These are phyloP conservation scores for human (Homo sapiens) DNA, from an alignment of 2,113 vertebrate genomes.

Conservation along the genomic window DNA sequence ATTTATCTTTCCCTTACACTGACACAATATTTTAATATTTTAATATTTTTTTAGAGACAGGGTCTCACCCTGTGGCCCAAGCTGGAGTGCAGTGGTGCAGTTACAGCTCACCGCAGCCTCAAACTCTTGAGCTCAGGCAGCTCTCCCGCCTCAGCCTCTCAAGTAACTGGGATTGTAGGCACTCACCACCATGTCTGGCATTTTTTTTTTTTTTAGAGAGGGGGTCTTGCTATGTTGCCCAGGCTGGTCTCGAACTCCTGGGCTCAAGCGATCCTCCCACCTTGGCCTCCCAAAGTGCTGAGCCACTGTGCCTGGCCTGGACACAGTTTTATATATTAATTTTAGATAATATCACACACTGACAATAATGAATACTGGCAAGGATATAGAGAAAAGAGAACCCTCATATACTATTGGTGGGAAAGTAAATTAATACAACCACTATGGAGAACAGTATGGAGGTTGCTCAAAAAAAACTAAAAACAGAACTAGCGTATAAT, in stretches of 20 bases:
- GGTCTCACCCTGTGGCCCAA: neutral
- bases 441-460: no score
- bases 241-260: no score
- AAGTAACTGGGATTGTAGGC: no score
- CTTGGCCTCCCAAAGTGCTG: no score
- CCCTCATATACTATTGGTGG: no score
- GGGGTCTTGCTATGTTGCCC: neutral
- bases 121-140: neutral
- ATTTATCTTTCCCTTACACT: neutral
- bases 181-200: no score
- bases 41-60: neutral
- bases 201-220: neutral
- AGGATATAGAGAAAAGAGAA: no score
- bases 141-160: neutral
- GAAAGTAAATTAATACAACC: no score
- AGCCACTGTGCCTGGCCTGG: neutral
- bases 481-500: no score
- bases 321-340: neutral
- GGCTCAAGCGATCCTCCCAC: no score
- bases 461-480: no score
- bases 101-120: neutral
- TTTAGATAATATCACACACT: neutral
- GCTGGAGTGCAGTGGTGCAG: neutral
- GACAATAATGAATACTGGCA: neutral
- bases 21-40: neutral